Percentiles rank a stretch among this genome's conserved stretches.
phyloP scores from a whole-genome alignment of 2,888 invertebrate species.

The Limnephilus lunatus region DNA sequence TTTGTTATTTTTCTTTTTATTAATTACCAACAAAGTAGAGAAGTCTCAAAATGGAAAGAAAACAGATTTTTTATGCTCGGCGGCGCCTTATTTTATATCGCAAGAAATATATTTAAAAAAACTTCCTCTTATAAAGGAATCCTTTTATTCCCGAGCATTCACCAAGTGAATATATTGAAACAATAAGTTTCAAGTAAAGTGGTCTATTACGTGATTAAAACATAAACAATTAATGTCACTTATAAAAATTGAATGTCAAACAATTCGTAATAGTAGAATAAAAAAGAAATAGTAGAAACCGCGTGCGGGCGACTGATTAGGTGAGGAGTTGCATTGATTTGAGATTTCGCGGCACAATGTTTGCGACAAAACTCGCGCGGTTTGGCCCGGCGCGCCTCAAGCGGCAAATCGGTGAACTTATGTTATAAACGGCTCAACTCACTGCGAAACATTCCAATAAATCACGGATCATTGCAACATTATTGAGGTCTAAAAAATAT shows the following conservation, averaged over 20 bases:
- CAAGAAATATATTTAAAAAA: neutral
- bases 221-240: neutral
- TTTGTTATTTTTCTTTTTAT: neutral
- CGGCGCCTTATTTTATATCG: neutral
- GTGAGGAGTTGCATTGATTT: constrained; percentile 43
- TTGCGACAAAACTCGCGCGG: constrained; percentile 44
- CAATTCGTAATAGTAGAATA: neutral
- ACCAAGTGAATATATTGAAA: neutral
- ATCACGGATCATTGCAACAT: neutral
- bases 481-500: neutral
- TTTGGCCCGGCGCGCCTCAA: constrained; percentile 7
- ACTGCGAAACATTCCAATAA: neutral
- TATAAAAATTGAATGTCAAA: neutral
- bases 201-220: neutral
- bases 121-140: neutral
- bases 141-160: neutral
- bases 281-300: constrained; percentile 15
- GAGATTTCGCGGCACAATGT: constrained; percentile 29
- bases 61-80: neutral
- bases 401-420: constrained; percentile 16
- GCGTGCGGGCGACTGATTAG: constrained; percentile 29
- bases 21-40: neutral
- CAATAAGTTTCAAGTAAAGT: neutral
- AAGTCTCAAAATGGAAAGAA: neutral
- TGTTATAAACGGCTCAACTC: constrained; percentile 7